Evolutionary conservation across 2,888 invertebrate species (phyloP), one percentile per base, ranked within the genome.

Genomic region (Amphipoea oculea): DNA sequence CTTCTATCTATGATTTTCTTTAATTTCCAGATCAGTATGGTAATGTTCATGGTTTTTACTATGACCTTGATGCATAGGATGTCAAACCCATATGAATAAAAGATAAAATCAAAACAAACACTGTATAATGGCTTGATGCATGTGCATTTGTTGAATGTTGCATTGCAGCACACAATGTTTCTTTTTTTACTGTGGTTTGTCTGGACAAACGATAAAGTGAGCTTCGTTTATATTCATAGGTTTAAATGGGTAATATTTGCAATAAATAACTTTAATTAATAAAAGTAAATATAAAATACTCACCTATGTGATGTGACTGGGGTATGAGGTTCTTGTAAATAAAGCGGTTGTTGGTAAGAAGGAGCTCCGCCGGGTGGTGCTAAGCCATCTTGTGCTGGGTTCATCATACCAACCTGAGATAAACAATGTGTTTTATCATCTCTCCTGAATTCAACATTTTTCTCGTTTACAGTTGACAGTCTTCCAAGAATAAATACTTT

Each of bases 271-370:
- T 62, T 65, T 45, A 40, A n/a, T n/a, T 1, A 57, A 68, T 78
- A 51, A 75, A 62, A 73, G 54, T 82, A 73, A 84, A 79, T n/a
- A 60, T 71, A 42, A 42, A 71, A 71, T 76, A 88, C 89, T 85
- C 91, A 97, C 97, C 96, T 94, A 89, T 97, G 96, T 70, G 96
- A 92, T 71, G 96, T 97, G 72, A 96, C 96, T 76, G 97, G 97
- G 20, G 96, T 95, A 76, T 97, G 97, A 45, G 97, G 97, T 88
- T 97, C 97, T 93, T 97, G 97, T 86, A 98, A 96, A 92, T 98
- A 98, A 48, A 98, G 94, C 70, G 98, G 98, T 93, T 98, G 98
- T 92, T 98, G 98, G 93, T 98, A 98, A 0, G 97, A 97, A 14
- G 97, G 97, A 20, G 97, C 96, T 42, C 97, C 97, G 84, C 97